Evolutionary conservation across 1,140 invertebrate species (phyloP).

Genomic region (Temnothorax longispinosus): DNA sequence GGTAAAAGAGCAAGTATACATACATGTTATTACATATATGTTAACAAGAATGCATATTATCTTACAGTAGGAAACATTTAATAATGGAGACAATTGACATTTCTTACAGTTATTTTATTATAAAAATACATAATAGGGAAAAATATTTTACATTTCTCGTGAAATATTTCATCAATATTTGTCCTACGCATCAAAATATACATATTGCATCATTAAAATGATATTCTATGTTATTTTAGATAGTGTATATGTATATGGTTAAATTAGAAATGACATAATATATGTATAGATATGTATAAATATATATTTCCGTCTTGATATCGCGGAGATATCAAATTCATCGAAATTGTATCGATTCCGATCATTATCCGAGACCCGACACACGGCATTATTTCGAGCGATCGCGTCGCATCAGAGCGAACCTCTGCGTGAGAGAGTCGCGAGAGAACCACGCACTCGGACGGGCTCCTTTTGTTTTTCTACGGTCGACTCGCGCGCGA

Average conservation of each 20-base stretch:
- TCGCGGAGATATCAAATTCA: neutral
- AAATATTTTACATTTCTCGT: neutral
- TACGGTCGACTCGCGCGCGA: slow-evolving; percentile 77
- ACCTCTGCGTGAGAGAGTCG: slow-evolving; percentile 60
- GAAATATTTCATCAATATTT: neutral
- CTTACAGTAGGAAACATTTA: neutral
- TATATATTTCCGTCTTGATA: no score
- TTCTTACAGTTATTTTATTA: neutral
- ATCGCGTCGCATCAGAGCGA: slow-evolving; percentile 61
- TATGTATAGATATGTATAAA: neutral
- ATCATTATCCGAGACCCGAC: slow-evolving; percentile 6
- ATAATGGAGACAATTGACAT: no score
- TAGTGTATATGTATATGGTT: neutral
- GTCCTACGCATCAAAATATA: neutral
- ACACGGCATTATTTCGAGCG: slow-evolving; percentile 77
- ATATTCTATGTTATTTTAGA: neutral
- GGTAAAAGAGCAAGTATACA: neutral
- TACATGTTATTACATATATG: no score
- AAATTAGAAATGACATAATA: neutral
- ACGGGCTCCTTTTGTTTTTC: slow-evolving; percentile 81
- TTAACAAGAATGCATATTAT: no score
- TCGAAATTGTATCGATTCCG: neutral
- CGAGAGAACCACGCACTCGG: slow-evolving; percentile 53
- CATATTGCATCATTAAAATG: neutral
- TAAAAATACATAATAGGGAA: neutral